A percentile compares a stretch with the other conserved stretches of the same genome.
Conservation (phyloP, 2,113 vertebrate species). For the Baryphthengus martii region DNA sequence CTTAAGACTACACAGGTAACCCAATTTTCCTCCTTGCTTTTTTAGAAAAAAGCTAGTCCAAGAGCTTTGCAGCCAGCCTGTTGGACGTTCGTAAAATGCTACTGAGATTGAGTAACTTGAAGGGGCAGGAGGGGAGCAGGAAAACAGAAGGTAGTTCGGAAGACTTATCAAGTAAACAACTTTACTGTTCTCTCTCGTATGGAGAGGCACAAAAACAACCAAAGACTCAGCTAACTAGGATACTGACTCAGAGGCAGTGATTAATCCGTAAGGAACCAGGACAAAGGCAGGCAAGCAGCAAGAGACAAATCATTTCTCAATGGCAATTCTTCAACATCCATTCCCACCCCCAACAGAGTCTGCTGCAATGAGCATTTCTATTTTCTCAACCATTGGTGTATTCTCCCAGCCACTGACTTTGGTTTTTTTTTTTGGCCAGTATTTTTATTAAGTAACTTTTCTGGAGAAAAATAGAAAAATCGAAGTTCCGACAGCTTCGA, state of each 20-base stretch:
- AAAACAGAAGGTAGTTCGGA: background rate
- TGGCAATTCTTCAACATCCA: background rate
- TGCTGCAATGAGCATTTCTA: background rate
- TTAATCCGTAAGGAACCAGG: background rate
- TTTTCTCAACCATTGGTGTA: background rate
- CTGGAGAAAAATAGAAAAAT: background rate
- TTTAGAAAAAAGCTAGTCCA: background rate
- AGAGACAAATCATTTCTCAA: background rate
- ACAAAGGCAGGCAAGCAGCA: background rate
- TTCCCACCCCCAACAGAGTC: background rate
- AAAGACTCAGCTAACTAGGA: background rate
- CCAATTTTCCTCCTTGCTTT: background rate
- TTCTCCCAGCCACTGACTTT: background rate
- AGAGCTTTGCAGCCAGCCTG: background rate
- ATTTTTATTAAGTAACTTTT: background rate
- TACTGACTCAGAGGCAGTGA: background rate
- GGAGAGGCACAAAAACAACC: background rate
- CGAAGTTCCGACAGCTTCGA: background rate
- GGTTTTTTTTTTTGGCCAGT: background rate
- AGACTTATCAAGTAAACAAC: background rate
- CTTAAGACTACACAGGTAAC: background rate
- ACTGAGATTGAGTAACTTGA: background rate
- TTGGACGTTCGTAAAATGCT: background rate
- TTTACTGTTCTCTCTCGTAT: background rate
- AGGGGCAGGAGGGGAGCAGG: accelerated